Conservation (phyloP, 1,140 invertebrate species). For the Eriosoma lanigerum region DNA sequence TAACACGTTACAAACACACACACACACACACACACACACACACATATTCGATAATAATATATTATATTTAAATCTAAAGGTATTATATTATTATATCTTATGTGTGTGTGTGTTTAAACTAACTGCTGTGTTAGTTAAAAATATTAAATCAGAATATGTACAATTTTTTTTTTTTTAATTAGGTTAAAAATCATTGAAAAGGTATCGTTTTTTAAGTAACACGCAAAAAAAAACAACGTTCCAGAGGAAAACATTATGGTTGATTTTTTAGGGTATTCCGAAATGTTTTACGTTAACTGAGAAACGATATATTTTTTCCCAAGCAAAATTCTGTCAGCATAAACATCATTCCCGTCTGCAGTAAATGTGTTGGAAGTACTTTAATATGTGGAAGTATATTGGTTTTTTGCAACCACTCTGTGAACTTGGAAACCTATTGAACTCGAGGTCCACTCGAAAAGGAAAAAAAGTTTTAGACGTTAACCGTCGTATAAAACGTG, state of each 20-base stretch:
- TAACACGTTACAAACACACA: background rate
- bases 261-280: background rate
- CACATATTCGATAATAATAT: background rate
- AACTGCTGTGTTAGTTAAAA: too few relatives aligned
- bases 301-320: background rate
- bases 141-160: too few relatives aligned
- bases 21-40: background rate
- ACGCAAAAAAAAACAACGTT: background rate
- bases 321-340: constrained; percentile 6
- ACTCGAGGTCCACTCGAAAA: background rate
- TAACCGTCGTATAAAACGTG: background rate
- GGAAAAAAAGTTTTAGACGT: constrained; percentile 8
- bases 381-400: constrained; percentile 8
- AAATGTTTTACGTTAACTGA: background rate
- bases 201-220: background rate
- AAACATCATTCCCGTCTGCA: background rate
- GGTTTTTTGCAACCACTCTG: background rate
- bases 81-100: background rate
- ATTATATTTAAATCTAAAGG: too few relatives aligned
- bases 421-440: background rate
- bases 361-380: background rate
- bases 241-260: background rate
- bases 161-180: background rate
- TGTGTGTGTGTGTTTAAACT: background rate
- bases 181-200: background rate